Base-by-base conservation (phyloP, 1,140 invertebrate genomes). In the Megalopta genalis region DNA sequence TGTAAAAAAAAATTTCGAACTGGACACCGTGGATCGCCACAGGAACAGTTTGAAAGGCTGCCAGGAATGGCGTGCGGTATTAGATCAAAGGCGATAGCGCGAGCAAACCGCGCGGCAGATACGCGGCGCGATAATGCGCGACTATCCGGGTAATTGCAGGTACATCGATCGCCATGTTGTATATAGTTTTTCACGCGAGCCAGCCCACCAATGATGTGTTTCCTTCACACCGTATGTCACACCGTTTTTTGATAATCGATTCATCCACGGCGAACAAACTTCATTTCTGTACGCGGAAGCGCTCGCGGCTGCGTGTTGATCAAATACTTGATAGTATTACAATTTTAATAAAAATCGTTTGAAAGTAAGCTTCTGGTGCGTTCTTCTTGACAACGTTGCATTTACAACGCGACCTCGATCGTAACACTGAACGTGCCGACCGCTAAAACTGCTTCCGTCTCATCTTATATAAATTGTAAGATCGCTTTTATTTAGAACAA, bases 271-370 rank as follows among this genome's bases (percentile, higher is more conserved):
- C 49, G 16, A 32, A 27, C 63, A 42, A 49, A 39, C 69, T 23
- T 25, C 25, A 60, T 76, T 49, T 27, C 42, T 49, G 21, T 1
- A 21, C 63, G 63, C 63, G 37, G 39, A 42, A 65, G 37, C 63
- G 27, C n/a, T n/a, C 23, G 8, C 27, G 16, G 66, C 2, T 49
- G 14, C 60, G 62, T 7, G 25, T 49, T 32, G 12, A 32, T 57
- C 23, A 1, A 23, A 25, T 16, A 42, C 7, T 12, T 3, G 10
- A 79, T 59, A 78, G 37, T 72, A 78, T 72, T 73, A 49, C 72
- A 65, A 54, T 65, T 65, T 79, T 79, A 66, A 73, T 65, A 65
- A 79, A 78, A 52, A 67, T 6, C 9, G 21, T 59, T 59, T 23
- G 7, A 27, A 21, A 27, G 18, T 18, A 27, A 49, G 32, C 32